Conservation (phyloP, 92 coral and sea anemone species). For the Chrysogorgia sp. region DNA sequence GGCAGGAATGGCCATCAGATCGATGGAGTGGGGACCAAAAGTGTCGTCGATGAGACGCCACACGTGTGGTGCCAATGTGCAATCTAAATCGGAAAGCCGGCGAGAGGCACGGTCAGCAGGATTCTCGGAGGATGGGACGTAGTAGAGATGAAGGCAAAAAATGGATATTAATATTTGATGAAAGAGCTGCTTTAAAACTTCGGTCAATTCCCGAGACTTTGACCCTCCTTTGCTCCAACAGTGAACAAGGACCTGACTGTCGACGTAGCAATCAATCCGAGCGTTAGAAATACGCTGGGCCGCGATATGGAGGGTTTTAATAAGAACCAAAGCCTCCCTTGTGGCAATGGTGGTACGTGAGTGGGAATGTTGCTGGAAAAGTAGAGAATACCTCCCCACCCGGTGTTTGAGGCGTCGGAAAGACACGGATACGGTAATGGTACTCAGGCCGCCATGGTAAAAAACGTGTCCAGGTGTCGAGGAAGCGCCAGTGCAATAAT, state of each 20-base stretch:
- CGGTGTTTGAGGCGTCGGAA: constrained; percentile 58
- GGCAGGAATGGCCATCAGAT: constrained; percentile 42
- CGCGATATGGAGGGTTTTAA: background rate
- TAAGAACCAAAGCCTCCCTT: too few species aligned
- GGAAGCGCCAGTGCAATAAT: too few species aligned
- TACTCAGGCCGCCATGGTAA: too few species aligned
- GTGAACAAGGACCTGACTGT: background rate
- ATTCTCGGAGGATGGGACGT: too few species aligned
- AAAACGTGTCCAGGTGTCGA: too few species aligned
- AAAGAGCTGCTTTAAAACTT: background rate
- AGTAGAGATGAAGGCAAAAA: too few species aligned
- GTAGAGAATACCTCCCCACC: constrained; percentile 56
- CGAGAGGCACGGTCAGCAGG: background rate
- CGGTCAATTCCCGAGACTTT: background rate
- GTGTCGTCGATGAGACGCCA: constrained; percentile 7
- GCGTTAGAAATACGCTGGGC: too few species aligned
- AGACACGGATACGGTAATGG: too few species aligned
- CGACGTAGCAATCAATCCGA: constrained; percentile 2
- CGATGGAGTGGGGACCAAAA: background rate
- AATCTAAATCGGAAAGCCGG: too few species aligned
- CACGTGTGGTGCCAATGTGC: too few species aligned
- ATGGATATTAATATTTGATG: too few species aligned
- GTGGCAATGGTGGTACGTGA: too few species aligned
- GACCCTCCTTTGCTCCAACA: background rate
- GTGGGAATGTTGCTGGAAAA: constrained; percentile 13